Base-by-base conservation (phyloP, 2,113 vertebrate species). In the Rhadina sibilatrix region DNA sequence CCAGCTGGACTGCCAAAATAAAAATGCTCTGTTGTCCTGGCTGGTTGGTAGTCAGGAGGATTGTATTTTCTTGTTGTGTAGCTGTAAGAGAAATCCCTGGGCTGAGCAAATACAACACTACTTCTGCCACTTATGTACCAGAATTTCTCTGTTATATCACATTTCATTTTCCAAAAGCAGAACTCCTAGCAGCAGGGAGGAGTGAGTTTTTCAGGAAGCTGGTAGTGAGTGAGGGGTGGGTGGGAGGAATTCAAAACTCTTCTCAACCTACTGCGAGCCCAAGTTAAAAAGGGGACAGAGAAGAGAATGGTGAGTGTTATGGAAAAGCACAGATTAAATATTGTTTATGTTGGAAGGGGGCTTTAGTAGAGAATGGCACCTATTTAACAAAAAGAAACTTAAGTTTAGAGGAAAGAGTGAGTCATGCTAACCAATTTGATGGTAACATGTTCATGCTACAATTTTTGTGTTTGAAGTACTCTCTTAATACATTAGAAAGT, bases 211-310 rank as follows among this genome's bases (percentile, higher is more conserved):
- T 76, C 40, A 38, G 40, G 27, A 84, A 69, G 20, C 10, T 50
- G 28, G 4, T 2, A 3, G 10, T 31, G 17, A n/a, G 13, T 37
- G 37, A 59, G 40, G 31, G 22, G 2, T n/a, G 15, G 9, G 2
- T 40, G 88, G 37, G 35, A 47, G n/a, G 30, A 35, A 37, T 33
- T 61, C 50, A 28, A 27, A 66, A 54, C 40, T 27, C 20, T 35
- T 64, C 15, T 47, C 24, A 30, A 14, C 13, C 5, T 33, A 2
- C 10, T 28, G 6, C 3, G 0, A 66, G 10, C 6, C 15, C 12
- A 8, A 27, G 11, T n/a, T 74, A 49, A 33, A 56, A 82, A 42
- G 8, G 11, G 11, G 9, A 44, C 21, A 42, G 56, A 70, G 35
- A 53, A 56, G 19, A 42, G 31, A 56, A 31, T 33, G 12, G 3